These are phyloP conservation scores for Oxygymnocypris stewartii DNA, from an alignment of 2,113 vertebrate genomes.

Conservation along the genomic window DNA sequence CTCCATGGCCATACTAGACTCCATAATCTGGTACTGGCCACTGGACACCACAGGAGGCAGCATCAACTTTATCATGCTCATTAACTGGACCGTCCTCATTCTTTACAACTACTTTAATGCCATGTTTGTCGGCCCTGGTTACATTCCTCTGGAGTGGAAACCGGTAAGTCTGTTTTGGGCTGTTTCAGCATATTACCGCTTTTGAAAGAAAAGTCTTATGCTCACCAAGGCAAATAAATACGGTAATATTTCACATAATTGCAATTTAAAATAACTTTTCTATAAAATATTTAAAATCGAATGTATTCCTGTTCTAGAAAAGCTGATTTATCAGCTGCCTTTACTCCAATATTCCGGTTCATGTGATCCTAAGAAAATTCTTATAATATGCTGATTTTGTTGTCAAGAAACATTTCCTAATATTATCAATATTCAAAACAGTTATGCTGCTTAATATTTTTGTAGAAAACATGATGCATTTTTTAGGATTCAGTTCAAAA, in stretches of 20 bases:
- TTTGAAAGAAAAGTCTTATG: background rate
- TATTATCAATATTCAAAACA: background rate
- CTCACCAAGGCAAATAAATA: background rate
- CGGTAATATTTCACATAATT: background rate
- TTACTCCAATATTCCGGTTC: background rate
- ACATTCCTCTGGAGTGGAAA: conserved; percentile 91
- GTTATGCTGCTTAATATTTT: background rate
- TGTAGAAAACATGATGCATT: background rate
- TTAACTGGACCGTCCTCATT: conserved; percentile 98
- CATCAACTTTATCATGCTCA: conserved; percentile 95
- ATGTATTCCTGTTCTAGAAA: background rate
- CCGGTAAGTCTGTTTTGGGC: conserved; percentile 80
- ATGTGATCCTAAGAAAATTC: background rate
- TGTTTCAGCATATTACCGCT: background rate
- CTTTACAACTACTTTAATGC: conserved; percentile 99
- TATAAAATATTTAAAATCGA: background rate
- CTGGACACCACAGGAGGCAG: conserved; percentile 91
- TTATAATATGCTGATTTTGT: too few species aligned
- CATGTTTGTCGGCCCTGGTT: conserved; percentile 96
- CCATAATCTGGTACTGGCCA: conserved; percentile 96
- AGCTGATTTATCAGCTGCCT: background rate
- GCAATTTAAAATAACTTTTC: background rate
- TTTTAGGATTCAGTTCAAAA: too few species aligned
- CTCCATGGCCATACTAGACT: conserved; percentile 89
- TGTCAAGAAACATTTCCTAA: background rate